A percentile compares a stretch with the other conserved stretches of the same genome.
Conservation (phyloP, 2,113 vertebrate species). For the Prunella fulvescens region DNA sequence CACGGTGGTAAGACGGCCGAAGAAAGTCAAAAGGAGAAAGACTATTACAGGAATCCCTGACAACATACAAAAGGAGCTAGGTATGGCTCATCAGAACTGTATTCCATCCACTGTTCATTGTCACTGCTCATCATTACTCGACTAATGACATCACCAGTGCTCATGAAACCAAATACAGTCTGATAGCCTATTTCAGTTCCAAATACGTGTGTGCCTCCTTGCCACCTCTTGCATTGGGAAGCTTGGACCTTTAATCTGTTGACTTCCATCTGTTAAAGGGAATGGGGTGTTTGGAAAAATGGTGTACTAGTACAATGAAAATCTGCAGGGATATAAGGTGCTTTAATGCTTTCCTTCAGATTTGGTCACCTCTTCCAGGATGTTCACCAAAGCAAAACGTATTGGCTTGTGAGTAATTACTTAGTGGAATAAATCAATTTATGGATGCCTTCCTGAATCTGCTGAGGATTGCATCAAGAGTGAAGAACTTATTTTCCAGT, state of each 20-base stretch:
- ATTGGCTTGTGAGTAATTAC: background rate
- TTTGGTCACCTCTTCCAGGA: background rate
- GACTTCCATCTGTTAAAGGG: conserved; percentile 8
- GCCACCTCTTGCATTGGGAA: background rate
- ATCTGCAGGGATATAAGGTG: background rate
- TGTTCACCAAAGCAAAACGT: background rate
- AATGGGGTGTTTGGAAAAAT: background rate
- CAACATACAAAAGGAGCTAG: conserved; percentile 96
- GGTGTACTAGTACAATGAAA: background rate
- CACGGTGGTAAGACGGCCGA: conserved; percentile 95
- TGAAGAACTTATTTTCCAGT: background rate
- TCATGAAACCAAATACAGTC: conserved; percentile 70
- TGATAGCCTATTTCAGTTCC: conserved; percentile 69
- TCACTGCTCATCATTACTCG: conserved; percentile 57
- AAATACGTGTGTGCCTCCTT: background rate
- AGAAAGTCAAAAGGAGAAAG: conserved; percentile 99
- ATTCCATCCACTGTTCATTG: conserved; percentile 64
- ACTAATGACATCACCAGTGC: conserved; percentile 63
- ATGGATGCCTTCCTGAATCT: background rate
- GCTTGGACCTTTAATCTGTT: background rate
- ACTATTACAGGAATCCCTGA: conserved; percentile 99
- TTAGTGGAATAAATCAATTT: background rate
- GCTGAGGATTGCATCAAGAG: background rate
- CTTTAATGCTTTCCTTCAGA: background rate
- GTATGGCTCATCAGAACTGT: conserved; percentile 90